Conservation (phyloP, 2,888 invertebrate species). For the Drosophila mercatorum region DNA sequence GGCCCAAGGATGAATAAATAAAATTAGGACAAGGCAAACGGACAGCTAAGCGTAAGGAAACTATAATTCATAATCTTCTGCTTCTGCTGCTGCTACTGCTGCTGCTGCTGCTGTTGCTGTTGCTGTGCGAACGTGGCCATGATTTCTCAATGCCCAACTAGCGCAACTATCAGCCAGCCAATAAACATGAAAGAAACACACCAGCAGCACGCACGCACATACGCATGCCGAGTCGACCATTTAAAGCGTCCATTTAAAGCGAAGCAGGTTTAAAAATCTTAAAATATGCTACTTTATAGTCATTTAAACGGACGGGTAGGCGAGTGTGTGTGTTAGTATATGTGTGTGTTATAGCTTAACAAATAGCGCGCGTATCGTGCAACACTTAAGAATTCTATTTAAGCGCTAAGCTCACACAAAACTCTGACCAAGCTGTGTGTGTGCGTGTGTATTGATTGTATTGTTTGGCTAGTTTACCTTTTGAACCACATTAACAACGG, state of each 20-base stretch:
- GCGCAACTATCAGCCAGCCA: constrained; percentile 58
- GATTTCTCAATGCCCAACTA: constrained; percentile 54
- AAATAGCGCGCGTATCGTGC: constrained; percentile 56
- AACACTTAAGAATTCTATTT: constrained; percentile 74
- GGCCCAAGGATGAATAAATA: constrained; percentile 64
- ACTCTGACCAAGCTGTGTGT: constrained; percentile 20
- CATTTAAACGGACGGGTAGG: constrained; percentile 18
- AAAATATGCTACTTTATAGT: constrained; percentile 68
- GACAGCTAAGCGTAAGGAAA: constrained; percentile 58
- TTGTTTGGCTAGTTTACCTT: constrained; percentile 66
- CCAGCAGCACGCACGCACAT: neutral
- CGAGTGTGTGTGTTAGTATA: neutral
- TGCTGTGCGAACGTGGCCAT: constrained; percentile 61
- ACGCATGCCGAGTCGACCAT: neutral
- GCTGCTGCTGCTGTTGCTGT: too few species aligned
- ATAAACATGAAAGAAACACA: constrained; percentile 59
- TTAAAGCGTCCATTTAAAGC: constrained; percentile 64
- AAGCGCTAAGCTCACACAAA: constrained; percentile 43
- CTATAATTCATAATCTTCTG: constrained; percentile 72
- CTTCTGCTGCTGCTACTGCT: constrained; percentile 15
- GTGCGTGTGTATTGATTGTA: constrained; percentile 39
- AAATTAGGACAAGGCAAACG: constrained; percentile 60
- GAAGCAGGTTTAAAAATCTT: constrained; percentile 73
- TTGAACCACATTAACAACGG: constrained; percentile 48
- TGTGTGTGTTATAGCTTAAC: constrained; percentile 30